Percentiles rank a stretch among this genome's conserved stretches.
Evolutionary conservation across 2,113 vertebrate genomes (phyloP).

Genomic region (Mus spicilegus): DNA sequence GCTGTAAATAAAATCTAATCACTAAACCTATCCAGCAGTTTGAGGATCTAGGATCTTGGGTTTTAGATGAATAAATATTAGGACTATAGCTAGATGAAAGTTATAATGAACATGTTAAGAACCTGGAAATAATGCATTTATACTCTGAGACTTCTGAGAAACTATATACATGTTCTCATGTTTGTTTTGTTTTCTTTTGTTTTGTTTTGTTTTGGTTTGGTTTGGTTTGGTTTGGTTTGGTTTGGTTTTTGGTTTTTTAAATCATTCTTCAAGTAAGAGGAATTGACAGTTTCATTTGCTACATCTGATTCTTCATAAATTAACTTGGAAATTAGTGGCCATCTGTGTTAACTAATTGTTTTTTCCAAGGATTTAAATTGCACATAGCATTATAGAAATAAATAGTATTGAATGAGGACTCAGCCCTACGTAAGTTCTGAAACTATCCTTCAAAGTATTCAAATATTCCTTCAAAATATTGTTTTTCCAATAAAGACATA

Average conservation of each 20-base stretch:
- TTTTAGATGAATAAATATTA: neutral
- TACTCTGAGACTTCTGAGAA: neutral
- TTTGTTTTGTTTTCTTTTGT: too few species aligned
- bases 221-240: too few species aligned
- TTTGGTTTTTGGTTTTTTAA: neutral
- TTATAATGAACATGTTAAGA: neutral
- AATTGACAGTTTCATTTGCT: neutral
- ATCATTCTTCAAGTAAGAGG: neutral
- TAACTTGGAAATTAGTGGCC: neutral
- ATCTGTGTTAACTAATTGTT: neutral
- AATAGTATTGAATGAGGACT: neutral
- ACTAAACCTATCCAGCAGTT: neutral
- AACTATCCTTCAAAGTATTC: neutral
- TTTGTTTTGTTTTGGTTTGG: too few species aligned
- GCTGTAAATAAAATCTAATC: neutral
- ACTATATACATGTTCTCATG: neutral
- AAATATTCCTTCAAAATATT: neutral
- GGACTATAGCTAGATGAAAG: neutral
- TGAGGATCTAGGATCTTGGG: neutral
- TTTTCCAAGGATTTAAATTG: neutral
- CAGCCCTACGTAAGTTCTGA: neutral
- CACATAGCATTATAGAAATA: neutral
- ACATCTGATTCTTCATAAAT: neutral
- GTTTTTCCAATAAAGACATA: neutral
- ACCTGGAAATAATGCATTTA: neutral